Evolutionary conservation across 2,888 invertebrate species (phyloP).

Genomic region (Dicycla oo): DNA sequence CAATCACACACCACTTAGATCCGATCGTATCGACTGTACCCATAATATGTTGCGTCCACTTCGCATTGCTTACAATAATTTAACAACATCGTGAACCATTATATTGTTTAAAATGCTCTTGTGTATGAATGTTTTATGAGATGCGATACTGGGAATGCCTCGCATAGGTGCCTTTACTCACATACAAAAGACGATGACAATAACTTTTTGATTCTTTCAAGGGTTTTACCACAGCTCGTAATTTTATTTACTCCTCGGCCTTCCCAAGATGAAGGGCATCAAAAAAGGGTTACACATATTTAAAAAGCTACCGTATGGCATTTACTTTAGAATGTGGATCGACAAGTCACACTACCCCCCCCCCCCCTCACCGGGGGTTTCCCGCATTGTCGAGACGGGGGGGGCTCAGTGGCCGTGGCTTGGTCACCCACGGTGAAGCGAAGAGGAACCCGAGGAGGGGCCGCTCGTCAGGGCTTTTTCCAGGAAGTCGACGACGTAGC

Average conservation of each 20-base stretch:
- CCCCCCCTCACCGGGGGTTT: too few species aligned
- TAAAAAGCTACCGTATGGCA: not conserved
- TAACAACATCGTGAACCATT: constrained; percentile 33
- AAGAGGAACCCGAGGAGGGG: too few species aligned
- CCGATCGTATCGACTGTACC: constrained; percentile 29
- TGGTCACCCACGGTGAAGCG: too few species aligned
- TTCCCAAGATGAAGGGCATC: not conserved
- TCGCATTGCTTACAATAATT: constrained; percentile 41
- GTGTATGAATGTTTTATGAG: not conserved
- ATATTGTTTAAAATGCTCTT: constrained; percentile 14
- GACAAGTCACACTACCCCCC: not conserved
- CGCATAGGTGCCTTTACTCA: not conserved
- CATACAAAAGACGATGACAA: not conserved
- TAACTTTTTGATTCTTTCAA: too few species aligned
- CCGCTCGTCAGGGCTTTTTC: too few species aligned
- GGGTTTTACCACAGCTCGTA: not conserved
- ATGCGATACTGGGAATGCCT: not conserved
- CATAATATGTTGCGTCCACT: not conserved
- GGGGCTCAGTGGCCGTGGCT: too few species aligned
- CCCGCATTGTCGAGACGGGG: too few species aligned
- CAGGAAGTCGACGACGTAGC: too few species aligned
- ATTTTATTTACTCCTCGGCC: too few species aligned
- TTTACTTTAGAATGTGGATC: not conserved
- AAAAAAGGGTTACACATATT: not conserved
- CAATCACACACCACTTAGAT: constrained; percentile 29